A percentile compares a stretch with the other conserved stretches of the same genome.
Evolutionary conservation across 2,888 invertebrate species (phyloP).

Genomic region (Lasioglossum leucozonium): DNA sequence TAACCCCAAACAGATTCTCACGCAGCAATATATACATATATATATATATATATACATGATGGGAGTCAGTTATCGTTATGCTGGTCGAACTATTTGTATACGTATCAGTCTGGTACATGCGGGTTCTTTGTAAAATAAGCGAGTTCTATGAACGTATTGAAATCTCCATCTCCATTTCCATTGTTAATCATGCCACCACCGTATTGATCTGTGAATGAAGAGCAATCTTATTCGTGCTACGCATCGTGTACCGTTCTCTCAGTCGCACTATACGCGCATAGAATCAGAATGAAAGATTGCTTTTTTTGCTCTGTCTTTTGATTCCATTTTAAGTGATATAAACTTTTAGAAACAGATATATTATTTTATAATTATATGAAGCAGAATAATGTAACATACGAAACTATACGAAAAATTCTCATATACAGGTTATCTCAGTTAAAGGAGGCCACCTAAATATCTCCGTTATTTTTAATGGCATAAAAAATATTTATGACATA

Average conservation of each 20-base stretch:
- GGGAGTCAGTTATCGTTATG: conserved; percentile 72
- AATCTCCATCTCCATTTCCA: conserved; percentile 41
- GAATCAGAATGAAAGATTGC: neutral
- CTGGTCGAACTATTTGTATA: conserved; percentile 56
- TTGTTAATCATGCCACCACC: conserved; percentile 17
- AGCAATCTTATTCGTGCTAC: neutral
- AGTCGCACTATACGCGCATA: neutral
- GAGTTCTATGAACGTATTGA: conserved; percentile 28
- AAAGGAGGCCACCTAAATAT: too few relatives aligned
- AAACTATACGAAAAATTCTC: too few relatives aligned
- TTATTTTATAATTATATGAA: neutral
- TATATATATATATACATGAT: conserved; percentile 72
- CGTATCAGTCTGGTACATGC: conserved; percentile 69
- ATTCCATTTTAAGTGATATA: too few relatives aligned
- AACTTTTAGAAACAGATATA: neutral
- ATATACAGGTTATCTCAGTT: too few relatives aligned
- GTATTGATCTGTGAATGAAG: conserved; percentile 38
- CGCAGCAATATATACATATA: conserved; percentile 70
- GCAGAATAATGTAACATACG: neutral
- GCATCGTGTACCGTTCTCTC: neutral
- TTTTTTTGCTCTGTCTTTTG: too few relatives aligned
- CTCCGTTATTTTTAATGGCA: too few relatives aligned
- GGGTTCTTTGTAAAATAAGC: conserved; percentile 66
- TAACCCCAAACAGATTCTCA: conserved; percentile 79
- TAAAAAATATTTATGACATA: too few relatives aligned